Conservation (phyloP, 2,113 vertebrate genomes). For the Mionectes macconnelli region DNA sequence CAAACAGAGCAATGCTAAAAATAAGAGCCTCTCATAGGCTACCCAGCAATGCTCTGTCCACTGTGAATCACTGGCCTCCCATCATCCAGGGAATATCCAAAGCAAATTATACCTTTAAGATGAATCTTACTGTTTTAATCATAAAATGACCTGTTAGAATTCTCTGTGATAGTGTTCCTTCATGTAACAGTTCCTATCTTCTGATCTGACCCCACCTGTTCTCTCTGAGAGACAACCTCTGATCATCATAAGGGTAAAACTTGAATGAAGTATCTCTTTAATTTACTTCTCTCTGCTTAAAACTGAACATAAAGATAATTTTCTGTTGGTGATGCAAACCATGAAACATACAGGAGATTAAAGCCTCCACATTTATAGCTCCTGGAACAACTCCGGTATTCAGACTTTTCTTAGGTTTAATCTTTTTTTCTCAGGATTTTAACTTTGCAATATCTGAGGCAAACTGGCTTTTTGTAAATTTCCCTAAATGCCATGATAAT, state of each 20-base stretch:
- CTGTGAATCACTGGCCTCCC: not conserved
- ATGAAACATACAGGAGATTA: not conserved
- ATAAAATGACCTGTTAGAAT: not conserved
- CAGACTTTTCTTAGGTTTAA: not conserved
- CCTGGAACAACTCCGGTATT: not conserved
- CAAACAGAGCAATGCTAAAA: not conserved
- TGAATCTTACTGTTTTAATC: not conserved
- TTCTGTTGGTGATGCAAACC: not conserved
- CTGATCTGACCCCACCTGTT: not conserved
- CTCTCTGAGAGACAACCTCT: not conserved
- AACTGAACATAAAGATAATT: not conserved
- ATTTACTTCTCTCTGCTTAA: not conserved
- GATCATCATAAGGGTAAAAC: not conserved
- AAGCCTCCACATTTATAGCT: not conserved
- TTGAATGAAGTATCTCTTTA: not conserved
- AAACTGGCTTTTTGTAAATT: not conserved
- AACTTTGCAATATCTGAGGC: not conserved
- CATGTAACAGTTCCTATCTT: not conserved
- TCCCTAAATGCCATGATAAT: not conserved
- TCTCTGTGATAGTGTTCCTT: not conserved
- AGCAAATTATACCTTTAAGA: not conserved
- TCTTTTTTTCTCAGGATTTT: not conserved
- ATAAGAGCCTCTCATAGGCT: not conserved
- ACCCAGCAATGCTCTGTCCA: not conserved
- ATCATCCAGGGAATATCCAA: not conserved